Evolutionary conservation across 2,888 invertebrate species (phyloP).

Genomic region (Scaptomyza cyrtandrae): DNA sequence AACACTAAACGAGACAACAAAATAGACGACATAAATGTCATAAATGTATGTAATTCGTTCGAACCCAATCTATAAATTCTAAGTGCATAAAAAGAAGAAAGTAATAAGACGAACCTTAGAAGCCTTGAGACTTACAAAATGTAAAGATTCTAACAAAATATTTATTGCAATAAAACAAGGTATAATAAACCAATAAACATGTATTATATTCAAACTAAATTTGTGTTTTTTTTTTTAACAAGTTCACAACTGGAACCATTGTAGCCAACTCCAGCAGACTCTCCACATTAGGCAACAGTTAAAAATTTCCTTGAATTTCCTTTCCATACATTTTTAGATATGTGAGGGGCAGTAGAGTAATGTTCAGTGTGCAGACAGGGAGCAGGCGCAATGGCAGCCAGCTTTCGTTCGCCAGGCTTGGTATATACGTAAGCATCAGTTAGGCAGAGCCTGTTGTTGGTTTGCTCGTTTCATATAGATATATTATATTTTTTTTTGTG

Average conservation of each 20-base stretch:
- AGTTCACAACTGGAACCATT: constrained; percentile 13
- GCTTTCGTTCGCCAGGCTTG: constrained; percentile 24
- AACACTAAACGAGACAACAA: constrained; percentile 15
- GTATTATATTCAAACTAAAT: constrained; percentile 68
- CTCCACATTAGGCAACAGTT: constrained; percentile 12
- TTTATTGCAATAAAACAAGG: constrained; percentile 69
- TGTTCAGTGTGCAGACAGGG: constrained; percentile 52
- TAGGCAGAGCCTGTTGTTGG: constrained; percentile 27
- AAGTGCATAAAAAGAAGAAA: constrained; percentile 51
- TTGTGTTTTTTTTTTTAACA: background rate
- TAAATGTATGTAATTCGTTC: constrained; percentile 27
- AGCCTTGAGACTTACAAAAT: constrained; percentile 76
- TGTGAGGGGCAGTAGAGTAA: constrained; percentile 3
- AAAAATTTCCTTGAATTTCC: background rate
- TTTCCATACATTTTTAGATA: constrained; percentile 3
- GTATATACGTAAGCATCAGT: constrained; percentile 74
- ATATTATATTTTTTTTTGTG: constrained; percentile 8
- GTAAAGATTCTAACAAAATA: constrained; percentile 66
- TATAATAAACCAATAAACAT: constrained; percentile 64
- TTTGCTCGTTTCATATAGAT: background rate
- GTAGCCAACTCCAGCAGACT: background rate
- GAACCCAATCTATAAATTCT: constrained; percentile 49
- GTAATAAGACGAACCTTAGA: constrained; percentile 22
- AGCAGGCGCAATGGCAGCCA: constrained; percentile 59
- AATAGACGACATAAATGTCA: constrained; percentile 8